Base-by-base conservation (phyloP, 2,797 vertebrate species). In the Amazona finschi region DNA sequence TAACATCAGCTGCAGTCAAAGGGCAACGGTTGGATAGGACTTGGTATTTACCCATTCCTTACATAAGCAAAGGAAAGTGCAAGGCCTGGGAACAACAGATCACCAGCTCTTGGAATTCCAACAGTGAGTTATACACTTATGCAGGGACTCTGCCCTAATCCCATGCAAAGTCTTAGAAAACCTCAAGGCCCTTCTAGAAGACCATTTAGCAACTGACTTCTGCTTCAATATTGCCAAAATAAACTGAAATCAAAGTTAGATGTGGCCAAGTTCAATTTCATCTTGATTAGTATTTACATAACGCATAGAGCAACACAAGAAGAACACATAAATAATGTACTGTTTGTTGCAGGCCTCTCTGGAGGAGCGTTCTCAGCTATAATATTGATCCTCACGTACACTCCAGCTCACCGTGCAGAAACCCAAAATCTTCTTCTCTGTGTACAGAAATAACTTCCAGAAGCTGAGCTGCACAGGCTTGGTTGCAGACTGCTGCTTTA, bases 261-360 rank as follows among this genome's bases (percentile, higher is more conserved):
- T 5, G 1, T 36, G 78, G 62, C 79, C 75, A 87, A 95, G 82
- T 92, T 88, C 53, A 91, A 81, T 91, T 96, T 94, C 94, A 96
- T 77, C 96, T 96, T 94, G 94, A 95, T 97, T 92, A 88, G 87
- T 94, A 90, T 95, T 96, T 95, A 92, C 93, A 91, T 96, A 95
- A 94, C 9, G 3, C 39, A 28, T n/a, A 89, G 67, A 43, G 91
- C 90, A 96, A 97, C 18, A 15, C 9, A 60, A 96, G 94, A 94
- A 92, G 81, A 91, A 65, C 94, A 88, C 73, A 94, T 95, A 94
- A 93, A 95, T 95, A 94, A 96, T 92, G 89, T 11, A 93, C 58
- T 57, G 44, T 30, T 90, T 83, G 91, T 58, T 81, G 61, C 91
- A 93, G 91, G 52, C 49, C 52, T 90, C 74, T 94, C 46, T n/a